A percentile compares a stretch with the other conserved stretches of the same genome.
Conservation (phyloP, 2,888 invertebrate species). For the Melinaea menophilus region DNA sequence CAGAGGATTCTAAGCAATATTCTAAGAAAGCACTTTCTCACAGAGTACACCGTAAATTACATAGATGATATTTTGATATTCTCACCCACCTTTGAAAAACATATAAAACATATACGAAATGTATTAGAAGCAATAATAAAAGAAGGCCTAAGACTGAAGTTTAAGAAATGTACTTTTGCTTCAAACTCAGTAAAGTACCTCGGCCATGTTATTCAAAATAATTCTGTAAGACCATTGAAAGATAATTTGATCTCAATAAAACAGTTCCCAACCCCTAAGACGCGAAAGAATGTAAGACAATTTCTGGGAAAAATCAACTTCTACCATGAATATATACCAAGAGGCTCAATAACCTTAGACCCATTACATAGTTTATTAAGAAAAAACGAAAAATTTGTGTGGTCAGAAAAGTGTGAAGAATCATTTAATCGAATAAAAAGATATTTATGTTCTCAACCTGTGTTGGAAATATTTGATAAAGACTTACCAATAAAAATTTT, state of each 20-base stretch:
- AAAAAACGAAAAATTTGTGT: not conserved
- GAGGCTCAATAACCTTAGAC: too few species aligned
- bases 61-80: conserved; percentile 33
- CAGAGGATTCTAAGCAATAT: conserved; percentile 44
- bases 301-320: conserved; percentile 1
- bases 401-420: not conserved
- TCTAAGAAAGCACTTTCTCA: conserved; percentile 32
- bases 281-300: conserved; percentile 22
- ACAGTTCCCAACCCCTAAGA: conserved; percentile 29
- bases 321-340: too few species aligned
- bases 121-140: conserved; percentile 22
- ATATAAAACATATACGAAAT: conserved; percentile 29
- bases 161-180: conserved; percentile 35
- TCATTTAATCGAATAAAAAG: conserved; percentile 12
- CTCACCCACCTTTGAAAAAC: conserved; percentile 34
- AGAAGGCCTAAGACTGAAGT: conserved; percentile 36
- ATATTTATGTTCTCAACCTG: conserved; percentile 10
- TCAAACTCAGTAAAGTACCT: conserved; percentile 31
- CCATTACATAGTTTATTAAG: too few species aligned
- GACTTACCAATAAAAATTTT: not conserved
- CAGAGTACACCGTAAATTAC: conserved; percentile 26
- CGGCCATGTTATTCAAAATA: conserved; percentile 33
- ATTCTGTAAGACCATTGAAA: conserved; percentile 30
- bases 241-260: conserved; percentile 35
- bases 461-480: conserved; percentile 7